Evolutionary conservation across 2,113 vertebrate genomes (phyloP).

Genomic region (Semnornis frantzii): DNA sequence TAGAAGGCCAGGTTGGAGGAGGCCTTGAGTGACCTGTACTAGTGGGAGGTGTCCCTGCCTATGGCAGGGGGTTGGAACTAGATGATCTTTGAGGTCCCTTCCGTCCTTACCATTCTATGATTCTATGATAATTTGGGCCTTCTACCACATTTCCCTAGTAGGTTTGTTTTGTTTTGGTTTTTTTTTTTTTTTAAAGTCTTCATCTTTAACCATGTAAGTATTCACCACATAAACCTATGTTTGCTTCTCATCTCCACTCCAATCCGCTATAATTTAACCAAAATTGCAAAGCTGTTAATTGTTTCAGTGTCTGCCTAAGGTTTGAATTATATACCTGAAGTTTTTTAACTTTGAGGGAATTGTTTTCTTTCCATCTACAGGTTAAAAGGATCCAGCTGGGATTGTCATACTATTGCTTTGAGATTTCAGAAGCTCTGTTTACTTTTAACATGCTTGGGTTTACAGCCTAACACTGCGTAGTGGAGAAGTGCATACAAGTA

Average conservation of each 20-base stretch:
- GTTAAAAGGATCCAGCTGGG: constrained; percentile 50
- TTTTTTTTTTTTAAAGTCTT: background rate
- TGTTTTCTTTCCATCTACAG: constrained; percentile 37
- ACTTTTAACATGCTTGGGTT: constrained; percentile 68
- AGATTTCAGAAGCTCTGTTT: constrained; percentile 71
- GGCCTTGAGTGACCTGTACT: no score
- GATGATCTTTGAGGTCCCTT: no score
- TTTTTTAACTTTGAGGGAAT: constrained; percentile 51
- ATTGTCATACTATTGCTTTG: constrained; percentile 41
- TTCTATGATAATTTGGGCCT: no score
- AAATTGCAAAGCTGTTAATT: background rate
- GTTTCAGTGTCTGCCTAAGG: constrained; percentile 36
- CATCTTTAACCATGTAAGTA: background rate
- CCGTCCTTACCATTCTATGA: no score
- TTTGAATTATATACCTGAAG: constrained; percentile 52
- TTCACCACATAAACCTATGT: background rate
- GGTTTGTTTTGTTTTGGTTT: no score
- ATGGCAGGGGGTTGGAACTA: no score
- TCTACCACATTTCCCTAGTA: background rate
- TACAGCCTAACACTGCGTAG: constrained; percentile 64
- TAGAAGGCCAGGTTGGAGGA: no score
- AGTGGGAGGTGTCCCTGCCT: no score
- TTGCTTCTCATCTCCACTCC: background rate
- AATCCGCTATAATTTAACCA: constrained; percentile 11
- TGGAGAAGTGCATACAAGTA: constrained; percentile 82